Evolutionary conservation across 2,888 invertebrate species (phyloP).

Genomic region (Apomyelois bistriatella): DNA sequence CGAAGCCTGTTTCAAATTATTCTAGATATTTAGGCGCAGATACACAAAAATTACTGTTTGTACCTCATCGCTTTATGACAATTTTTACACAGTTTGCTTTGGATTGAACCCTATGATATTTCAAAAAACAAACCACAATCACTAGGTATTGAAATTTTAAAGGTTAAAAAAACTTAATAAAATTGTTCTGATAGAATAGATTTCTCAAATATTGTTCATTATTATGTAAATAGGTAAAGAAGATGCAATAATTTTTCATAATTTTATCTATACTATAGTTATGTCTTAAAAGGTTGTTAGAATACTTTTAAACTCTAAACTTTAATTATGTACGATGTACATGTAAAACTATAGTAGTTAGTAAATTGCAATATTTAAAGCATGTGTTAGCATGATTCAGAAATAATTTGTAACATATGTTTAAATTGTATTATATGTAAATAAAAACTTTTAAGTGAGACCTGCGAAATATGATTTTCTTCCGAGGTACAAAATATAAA

Average conservation of each 20-base stretch:
- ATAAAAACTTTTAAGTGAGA: conserved; percentile 71
- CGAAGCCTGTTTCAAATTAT: conserved; percentile 53
- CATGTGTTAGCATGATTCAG: conserved; percentile 53
- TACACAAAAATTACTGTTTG: conserved; percentile 39
- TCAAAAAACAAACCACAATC: conserved; percentile 34
- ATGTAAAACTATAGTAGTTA: conserved; percentile 71
- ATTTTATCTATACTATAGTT: conserved; percentile 62
- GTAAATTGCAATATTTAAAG: conserved; percentile 60
- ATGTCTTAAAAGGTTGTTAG: conserved; percentile 58
- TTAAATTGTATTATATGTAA: conserved; percentile 76
- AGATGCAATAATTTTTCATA: conserved; percentile 73
- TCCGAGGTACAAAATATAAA: conserved; percentile 77
- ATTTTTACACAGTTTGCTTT: conserved; percentile 51
- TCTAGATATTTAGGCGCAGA: conserved; percentile 51
- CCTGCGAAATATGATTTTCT: conserved; percentile 78
- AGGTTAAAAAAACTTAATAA: conserved; percentile 37
- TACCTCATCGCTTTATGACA: conserved; percentile 56
- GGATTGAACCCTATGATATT: conserved; percentile 35
- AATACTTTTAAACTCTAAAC: conserved; percentile 49
- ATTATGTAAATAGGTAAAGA: conserved; percentile 58
- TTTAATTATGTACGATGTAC: conserved; percentile 70
- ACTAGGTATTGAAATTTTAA: conserved; percentile 34
- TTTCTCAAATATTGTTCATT: conserved; percentile 44
- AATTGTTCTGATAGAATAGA: conserved; percentile 37
- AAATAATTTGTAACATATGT: conserved; percentile 59